phyloP scores from a whole-genome alignment of 2,113 vertebrate genomes.

The Rhinichthys klamathensis region DNA sequence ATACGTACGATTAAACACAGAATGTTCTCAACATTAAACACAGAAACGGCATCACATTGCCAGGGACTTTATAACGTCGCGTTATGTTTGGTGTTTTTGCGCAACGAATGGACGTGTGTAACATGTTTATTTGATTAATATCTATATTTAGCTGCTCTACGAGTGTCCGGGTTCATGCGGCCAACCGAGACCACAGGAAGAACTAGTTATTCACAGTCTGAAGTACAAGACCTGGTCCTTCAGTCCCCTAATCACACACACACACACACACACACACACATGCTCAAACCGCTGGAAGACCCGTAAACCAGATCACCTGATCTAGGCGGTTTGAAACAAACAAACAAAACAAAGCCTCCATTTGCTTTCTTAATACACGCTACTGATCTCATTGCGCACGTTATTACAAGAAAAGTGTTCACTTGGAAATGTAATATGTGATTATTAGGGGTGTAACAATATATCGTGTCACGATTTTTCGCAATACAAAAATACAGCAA shows the following conservation, averaged over 20 bases:
- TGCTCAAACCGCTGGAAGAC: not conserved
- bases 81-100: not conserved
- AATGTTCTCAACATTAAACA: not conserved
- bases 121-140: not conserved
- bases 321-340: not conserved
- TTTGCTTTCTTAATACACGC: not conserved
- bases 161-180: conserved; percentile 14
- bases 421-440: not conserved
- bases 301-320: not conserved
- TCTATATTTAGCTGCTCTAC: conserved; percentile 14
- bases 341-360: not conserved
- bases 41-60: not conserved
- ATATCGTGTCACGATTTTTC: too few relatives aligned
- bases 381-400: not conserved
- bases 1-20: not conserved
- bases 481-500: too few relatives aligned
- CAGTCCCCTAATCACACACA: not conserved
- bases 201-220: conserved; percentile 47
- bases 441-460: not conserved
- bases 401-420: too few relatives aligned
- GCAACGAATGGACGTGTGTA: not conserved
- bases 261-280: too few relatives aligned
- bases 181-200: conserved; percentile 44
- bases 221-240: not conserved
- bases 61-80: not conserved